Evolutionary conservation across 2,113 vertebrate species (phyloP).

Genomic region (Gopherus evgoodei): DNA sequence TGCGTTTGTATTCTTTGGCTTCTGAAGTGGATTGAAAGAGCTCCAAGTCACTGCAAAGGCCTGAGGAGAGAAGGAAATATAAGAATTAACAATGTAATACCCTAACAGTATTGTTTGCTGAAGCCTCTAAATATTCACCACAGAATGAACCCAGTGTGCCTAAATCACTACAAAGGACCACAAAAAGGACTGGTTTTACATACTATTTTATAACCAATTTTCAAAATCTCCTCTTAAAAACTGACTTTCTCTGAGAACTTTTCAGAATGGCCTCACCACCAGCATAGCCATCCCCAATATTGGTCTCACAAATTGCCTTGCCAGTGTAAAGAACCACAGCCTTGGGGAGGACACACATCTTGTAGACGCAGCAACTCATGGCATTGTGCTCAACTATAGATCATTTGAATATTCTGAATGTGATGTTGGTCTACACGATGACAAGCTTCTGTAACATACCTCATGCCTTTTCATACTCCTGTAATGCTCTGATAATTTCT

Average conservation of each 20-base stretch:
- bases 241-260: neutral
- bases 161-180: neutral
- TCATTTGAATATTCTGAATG: neutral
- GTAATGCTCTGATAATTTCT: neutral
- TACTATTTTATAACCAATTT: neutral
- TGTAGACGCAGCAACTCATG: neutral
- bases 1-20: neutral
- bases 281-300: neutral
- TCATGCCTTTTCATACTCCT: neutral
- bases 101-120: neutral
- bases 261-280: neutral
- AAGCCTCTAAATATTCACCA: neutral
- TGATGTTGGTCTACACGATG: rapidly evolving
- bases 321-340: rapidly evolving
- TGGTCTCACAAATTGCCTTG: neutral
- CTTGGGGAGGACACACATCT: rapidly evolving
- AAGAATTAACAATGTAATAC: neutral
- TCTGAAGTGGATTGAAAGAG: neutral
- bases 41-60: neutral
- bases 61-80: neutral
- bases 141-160: neutral
- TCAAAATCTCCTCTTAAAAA: neutral
- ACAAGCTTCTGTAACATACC: neutral
- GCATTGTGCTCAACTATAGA: neutral
- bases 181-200: neutral